Percentiles rank a stretch among this genome's conserved stretches.
These are phyloP conservation scores for Sturmia bella DNA, from an alignment of 2,888 invertebrate genomes.

Conservation along the genomic window DNA sequence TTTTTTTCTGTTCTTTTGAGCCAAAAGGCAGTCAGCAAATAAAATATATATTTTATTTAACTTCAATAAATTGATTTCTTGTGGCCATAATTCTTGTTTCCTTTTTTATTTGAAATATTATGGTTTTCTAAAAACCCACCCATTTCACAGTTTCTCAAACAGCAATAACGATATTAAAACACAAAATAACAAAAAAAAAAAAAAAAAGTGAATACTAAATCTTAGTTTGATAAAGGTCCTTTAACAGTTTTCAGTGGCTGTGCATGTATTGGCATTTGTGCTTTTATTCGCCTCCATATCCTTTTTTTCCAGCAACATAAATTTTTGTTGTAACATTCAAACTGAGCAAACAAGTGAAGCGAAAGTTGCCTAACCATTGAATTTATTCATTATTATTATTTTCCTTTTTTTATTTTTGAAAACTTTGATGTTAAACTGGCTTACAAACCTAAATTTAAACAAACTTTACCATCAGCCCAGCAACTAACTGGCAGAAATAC, in stretches of 20 bases:
- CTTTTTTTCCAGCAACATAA: conserved; percentile 38
- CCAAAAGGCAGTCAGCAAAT: conserved; percentile 32
- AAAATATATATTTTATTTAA: conserved; percentile 59
- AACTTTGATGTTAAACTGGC: conserved; percentile 78
- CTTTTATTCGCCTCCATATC: conserved; percentile 9
- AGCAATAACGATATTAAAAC: conserved; percentile 23
- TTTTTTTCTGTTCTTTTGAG: no score
- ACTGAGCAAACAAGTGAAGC: conserved; percentile 57
- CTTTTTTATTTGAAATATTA: conserved; percentile 48
- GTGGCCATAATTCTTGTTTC: conserved; percentile 72
- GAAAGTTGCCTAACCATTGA: conserved; percentile 67
- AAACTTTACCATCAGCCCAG: conserved; percentile 57
- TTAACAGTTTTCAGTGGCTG: conserved; percentile 1
- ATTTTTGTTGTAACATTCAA: conserved; percentile 44
- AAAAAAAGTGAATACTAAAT: conserved; percentile 48
- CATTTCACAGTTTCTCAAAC: not conserved
- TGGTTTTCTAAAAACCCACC: conserved; percentile 37
- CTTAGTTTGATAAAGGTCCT: conserved; percentile 64
- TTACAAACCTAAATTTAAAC: conserved; percentile 77
- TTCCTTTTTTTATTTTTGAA: conserved; percentile 1
- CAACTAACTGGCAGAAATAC: conserved; percentile 21
- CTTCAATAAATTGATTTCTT: conserved; percentile 72
- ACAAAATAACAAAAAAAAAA: no score
- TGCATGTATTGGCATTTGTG: conserved; percentile 1
- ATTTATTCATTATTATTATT: conserved; percentile 22